Percentiles rank a stretch among this genome's conserved stretches.
Conservation (phyloP, 1,140 invertebrate genomes). For the Mamestra configurata region DNA sequence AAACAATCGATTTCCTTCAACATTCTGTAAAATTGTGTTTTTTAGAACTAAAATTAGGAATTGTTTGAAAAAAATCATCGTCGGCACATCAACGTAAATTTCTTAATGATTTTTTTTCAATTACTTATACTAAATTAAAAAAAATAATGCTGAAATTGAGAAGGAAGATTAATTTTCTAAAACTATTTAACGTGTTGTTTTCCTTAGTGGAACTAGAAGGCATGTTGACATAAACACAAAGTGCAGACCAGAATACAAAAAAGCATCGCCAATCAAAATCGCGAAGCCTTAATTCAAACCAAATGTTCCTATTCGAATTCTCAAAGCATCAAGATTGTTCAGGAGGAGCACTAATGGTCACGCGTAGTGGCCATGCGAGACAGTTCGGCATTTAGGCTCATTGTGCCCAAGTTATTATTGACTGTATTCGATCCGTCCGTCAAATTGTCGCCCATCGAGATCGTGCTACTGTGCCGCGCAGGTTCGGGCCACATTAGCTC, state of each 20-base stretch:
- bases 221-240: background rate
- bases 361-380: slow-evolving; percentile 77
- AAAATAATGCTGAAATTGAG: background rate
- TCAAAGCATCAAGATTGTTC: slow-evolving; percentile 73
- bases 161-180: too few species aligned
- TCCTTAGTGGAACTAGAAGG: background rate
- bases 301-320: background rate
- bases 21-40: too few species aligned
- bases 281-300: background rate
- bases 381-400: slow-evolving; percentile 83
- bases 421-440: slow-evolving; percentile 75
- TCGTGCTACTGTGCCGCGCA: slow-evolving; percentile 66
- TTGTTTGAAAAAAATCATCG: too few species aligned
- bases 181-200: too few species aligned
- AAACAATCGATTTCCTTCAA: too few species aligned
- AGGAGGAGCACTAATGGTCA: slow-evolving; percentile 60
- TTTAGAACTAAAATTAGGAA: too few species aligned
- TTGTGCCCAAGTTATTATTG: slow-evolving; percentile 84
- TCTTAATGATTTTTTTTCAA: too few species aligned
- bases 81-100: too few species aligned
- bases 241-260: background rate
- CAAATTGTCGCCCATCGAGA: slow-evolving; percentile 63
- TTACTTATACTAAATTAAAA: too few species aligned
- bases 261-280: background rate
- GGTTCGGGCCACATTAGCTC: background rate